Conservation (phyloP, 2,113 vertebrate species). For the Psittacula cyanocephala region DNA sequence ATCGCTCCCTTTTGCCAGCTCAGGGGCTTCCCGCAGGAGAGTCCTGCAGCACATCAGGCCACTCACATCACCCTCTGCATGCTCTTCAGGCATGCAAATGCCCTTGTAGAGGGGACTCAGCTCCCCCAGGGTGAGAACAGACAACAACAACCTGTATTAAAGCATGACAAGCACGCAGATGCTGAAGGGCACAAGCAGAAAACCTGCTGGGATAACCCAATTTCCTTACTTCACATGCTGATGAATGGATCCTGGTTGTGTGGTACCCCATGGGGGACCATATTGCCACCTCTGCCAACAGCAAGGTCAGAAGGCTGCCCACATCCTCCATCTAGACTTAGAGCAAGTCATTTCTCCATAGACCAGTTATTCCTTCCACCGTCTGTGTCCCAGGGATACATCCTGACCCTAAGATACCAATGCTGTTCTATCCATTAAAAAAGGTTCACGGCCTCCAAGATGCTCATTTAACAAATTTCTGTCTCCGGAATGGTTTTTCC, state of each 20-base stretch:
- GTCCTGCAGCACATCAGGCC: neutral
- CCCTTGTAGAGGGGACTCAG: neutral
- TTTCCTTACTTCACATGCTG: neutral
- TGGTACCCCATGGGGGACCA: neutral
- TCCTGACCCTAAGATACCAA: neutral
- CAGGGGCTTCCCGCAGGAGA: neutral
- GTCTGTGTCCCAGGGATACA: neutral
- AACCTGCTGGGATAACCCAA: neutral
- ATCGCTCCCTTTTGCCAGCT: neutral
- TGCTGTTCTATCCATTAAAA: neutral
- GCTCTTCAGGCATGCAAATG: neutral
- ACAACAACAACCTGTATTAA: neutral
- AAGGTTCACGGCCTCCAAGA: neutral
- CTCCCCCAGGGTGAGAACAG: neutral
- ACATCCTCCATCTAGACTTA: neutral
- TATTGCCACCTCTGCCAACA: neutral
- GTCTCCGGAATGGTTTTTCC: slow-evolving; percentile 55
- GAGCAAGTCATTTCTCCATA: fast-evolving
- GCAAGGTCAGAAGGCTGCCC: neutral
- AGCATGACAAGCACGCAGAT: fast-evolving
- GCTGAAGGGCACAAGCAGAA: neutral
- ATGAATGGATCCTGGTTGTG: neutral
- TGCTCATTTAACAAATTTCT: slow-evolving; percentile 40
- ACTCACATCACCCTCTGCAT: neutral
- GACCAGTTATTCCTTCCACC: neutral